These are phyloP conservation scores for Anarrhichthys ocellatus DNA, from an alignment of 2,113 vertebrate genomes.

Conservation along the genomic window DNA sequence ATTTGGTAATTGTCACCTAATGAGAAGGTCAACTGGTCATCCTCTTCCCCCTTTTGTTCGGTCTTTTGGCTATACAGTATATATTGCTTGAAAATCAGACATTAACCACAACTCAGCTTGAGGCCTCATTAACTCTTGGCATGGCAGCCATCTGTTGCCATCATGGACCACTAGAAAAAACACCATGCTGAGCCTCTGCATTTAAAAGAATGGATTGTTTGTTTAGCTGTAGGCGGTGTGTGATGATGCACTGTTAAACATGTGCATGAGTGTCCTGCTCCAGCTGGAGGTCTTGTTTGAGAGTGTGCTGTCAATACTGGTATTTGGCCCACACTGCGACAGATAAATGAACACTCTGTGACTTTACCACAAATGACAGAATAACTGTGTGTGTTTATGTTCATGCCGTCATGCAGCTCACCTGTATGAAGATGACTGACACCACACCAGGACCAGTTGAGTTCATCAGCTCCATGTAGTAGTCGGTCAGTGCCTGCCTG, in stretches of 20 bases:
- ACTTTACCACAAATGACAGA: neutral
- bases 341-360: too few relatives aligned
- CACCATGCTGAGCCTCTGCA: constrained; percentile 3
- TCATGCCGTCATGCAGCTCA: constrained; percentile 47
- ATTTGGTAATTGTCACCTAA: constrained; percentile 1
- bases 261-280: constrained; percentile 2
- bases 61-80: neutral
- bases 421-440: constrained; percentile 84
- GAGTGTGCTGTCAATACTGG: constrained; percentile 31
- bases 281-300: constrained; percentile 11
- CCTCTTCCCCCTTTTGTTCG: constrained; percentile 11
- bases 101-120: constrained; percentile 1
- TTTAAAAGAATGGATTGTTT: constrained; percentile 31
- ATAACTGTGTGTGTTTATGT: neutral
- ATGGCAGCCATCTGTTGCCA: neutral
- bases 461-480: constrained; percentile 87
- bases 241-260: constrained; percentile 16
- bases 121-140: constrained; percentile 1
- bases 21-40: neutral
- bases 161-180: neutral
- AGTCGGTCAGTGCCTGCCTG: constrained; percentile 83
- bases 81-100: constrained; percentile 18
- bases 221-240: constrained; percentile 12
- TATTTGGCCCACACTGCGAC: constrained; percentile 3
- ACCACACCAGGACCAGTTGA: constrained; percentile 83